These are phyloP conservation scores for Montipora foliosa DNA, from an alignment of 64 coral and sea anemone genomes.

Conservation along the genomic window DNA sequence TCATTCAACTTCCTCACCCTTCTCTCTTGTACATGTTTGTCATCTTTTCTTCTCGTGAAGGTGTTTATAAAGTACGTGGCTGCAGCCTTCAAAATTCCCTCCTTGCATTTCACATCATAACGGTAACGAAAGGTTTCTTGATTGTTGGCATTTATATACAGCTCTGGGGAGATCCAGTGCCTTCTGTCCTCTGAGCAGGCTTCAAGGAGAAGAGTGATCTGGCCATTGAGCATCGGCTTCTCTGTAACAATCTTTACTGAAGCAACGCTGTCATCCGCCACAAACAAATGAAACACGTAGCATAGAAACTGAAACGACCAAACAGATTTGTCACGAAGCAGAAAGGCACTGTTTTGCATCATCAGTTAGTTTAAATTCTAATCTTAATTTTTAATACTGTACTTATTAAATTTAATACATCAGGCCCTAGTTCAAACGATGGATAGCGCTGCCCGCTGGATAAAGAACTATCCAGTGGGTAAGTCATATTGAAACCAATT, in stretches of 20 bases:
- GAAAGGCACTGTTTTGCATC: not conserved
- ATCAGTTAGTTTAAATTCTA: not conserved
- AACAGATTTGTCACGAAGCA: not conserved
- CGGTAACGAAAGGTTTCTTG: conserved; percentile 22
- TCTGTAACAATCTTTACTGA: conserved; percentile 29
- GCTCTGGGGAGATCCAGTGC: conserved; percentile 18
- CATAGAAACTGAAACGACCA: not conserved
- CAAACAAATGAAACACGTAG: conserved; percentile 44
- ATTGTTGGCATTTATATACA: not conserved
- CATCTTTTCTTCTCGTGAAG: not conserved
- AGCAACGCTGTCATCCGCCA: not conserved
- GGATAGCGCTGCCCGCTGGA: too few species aligned
- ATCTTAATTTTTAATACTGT: not conserved
- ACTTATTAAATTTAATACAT: too few species aligned
- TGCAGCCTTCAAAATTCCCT: not conserved
- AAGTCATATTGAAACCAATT: too few species aligned
- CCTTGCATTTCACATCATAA: conserved; percentile 24
- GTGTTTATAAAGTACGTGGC: not conserved
- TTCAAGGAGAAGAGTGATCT: not conserved
- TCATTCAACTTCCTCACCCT: not conserved
- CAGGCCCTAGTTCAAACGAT: too few species aligned
- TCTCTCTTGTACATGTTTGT: not conserved
- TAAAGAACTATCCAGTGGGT: too few species aligned
- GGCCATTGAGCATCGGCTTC: conserved; percentile 18
- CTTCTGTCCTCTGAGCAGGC: not conserved